phyloP scores from a whole-genome alignment of 2,113 vertebrate species.

The Oophaga pumilio region DNA sequence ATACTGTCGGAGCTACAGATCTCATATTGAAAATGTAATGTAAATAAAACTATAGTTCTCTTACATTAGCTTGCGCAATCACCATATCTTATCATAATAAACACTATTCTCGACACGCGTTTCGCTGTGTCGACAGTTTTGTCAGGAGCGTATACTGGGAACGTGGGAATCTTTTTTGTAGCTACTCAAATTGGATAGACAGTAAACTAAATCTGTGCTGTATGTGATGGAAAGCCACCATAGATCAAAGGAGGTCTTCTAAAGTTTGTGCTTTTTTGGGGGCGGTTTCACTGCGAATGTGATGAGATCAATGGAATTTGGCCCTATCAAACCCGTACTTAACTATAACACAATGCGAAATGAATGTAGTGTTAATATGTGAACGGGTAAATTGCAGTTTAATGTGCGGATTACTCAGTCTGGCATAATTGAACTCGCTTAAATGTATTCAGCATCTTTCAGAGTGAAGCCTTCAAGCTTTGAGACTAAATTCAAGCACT shows the following conservation, averaged over 20 bases:
- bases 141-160: too few relatives aligned
- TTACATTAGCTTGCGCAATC: too few relatives aligned
- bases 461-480: constrained; percentile 71
- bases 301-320: neutral
- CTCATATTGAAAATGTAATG: too few relatives aligned
- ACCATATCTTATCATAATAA: too few relatives aligned
- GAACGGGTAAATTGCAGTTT: constrained; percentile 67
- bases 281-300: neutral
- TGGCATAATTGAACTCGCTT: constrained; percentile 66
- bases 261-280: neutral
- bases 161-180: too few relatives aligned
- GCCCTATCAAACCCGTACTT: neutral
- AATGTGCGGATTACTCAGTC: constrained; percentile 63
- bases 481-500: constrained; percentile 73
- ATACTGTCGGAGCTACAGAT: too few relatives aligned
- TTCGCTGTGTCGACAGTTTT: too few relatives aligned
- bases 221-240: neutral
- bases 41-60: too few relatives aligned
- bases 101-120: too few relatives aligned
- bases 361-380: constrained; percentile 38
- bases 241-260: neutral
- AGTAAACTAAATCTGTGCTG: neutral
- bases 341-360: constrained; percentile 13
- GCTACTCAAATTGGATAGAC: neutral
- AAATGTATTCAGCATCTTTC: constrained; percentile 70